Evolutionary conservation across 2,888 invertebrate species (phyloP), one percentile per base, ranked within the genome.

Genomic region (Nephrotoma appendiculata): DNA sequence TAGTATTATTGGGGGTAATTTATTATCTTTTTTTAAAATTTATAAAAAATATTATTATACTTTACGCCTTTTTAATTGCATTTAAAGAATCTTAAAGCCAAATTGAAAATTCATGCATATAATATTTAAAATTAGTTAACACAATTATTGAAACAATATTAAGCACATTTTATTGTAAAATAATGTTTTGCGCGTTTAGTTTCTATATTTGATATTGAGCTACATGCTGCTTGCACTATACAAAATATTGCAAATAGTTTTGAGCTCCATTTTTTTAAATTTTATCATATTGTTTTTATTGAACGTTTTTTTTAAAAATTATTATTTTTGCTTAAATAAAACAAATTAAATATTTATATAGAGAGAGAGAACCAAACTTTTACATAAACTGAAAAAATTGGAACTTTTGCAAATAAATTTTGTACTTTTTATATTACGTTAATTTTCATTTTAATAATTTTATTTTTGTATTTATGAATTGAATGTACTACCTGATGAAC

Each of bases 401-500:
- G 84, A 43, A 84, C 41, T 84, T 42, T 84, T 84, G 84, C 84
- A 84, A 84, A 84, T 42, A 84, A 71, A 71, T 71, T 41, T 85
- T 85, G 43, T 85, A 44, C 15, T 41, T 85, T 85, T 85, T 85
- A 43, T 85, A 44, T 44, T 44, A 44, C 19, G 43, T 44, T 85
- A 85, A 85, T 85, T 44, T 42, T 85, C 31, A 44, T 85, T 85
- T 44, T 48, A 86, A 84, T 42, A 42, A 84, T 42, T n/a, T 42
- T 84, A 85, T 43, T 85, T 45, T 44, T 85, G 6, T 19, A 44
- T 44, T 44, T 85, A 42, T 44, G 15, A 85, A 85, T 85, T 44
- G 85, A 84, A 84, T 84, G 85, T 85, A 85, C 85, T 85, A 85
- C 85, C 85, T 85, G 85, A 85, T 85, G 85, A 85, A 44, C 19